A percentile compares a stretch with the other conserved stretches of the same genome.
These are phyloP conservation scores for Glomeris maerens DNA, from an alignment of 1,140 invertebrate genomes.

Conservation along the genomic window DNA sequence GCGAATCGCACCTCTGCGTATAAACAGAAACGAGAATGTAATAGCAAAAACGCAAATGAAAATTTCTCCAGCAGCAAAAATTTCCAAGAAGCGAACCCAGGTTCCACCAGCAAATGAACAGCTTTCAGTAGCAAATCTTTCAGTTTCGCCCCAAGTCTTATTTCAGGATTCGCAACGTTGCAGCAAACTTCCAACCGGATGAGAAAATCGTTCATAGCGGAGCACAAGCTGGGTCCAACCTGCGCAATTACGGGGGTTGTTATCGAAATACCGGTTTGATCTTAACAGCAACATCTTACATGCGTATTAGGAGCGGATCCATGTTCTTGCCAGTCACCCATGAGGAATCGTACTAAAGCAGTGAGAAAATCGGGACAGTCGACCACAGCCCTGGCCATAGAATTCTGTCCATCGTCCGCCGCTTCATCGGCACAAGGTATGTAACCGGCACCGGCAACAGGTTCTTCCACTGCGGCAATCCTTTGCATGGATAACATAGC, in stretches of 20 bases:
- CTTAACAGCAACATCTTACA: conserved; percentile 1
- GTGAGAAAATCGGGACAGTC: conserved; percentile 53
- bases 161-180: conserved; percentile 42
- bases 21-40: conserved; percentile 8
- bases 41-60: not conserved
- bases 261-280: not conserved
- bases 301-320: not conserved
- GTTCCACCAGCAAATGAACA: conserved; percentile 51
- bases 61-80: not conserved
- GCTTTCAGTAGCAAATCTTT: conserved; percentile 54
- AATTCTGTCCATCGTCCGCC: conserved; percentile 17
- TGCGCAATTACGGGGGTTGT: conserved; percentile 32
- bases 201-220: conserved; percentile 55
- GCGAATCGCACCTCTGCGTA: conserved; percentile 46
- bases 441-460: not conserved
- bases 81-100: conserved; percentile 21
- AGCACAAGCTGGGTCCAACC: conserved; percentile 63
- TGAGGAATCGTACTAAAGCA: conserved; percentile 54
- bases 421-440: not conserved
- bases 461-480: not conserved
- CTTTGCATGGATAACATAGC: conserved; percentile 21
- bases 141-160: conserved; percentile 42
- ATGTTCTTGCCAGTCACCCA: conserved; percentile 40
- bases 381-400: conserved; percentile 44
- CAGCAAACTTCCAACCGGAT: conserved; percentile 51